Percentiles rank a stretch among this genome's conserved stretches.
Evolutionary conservation across 2,113 vertebrate genomes (phyloP).

Genomic region (Mesoclemmys tuberculata): DNA sequence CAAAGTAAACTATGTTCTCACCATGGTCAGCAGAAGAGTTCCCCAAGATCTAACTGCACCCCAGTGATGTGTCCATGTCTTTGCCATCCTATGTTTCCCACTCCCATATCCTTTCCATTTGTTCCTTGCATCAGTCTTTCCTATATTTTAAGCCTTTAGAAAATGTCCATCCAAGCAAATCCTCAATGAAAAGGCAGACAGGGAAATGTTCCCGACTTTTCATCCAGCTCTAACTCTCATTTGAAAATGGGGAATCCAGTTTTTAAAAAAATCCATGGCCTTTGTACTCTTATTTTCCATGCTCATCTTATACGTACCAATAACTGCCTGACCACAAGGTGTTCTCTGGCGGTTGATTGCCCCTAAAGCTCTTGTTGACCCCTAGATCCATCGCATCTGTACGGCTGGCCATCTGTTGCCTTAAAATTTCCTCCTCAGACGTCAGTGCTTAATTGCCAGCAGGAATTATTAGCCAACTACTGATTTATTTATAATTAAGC

Average conservation of each 20-base stretch:
- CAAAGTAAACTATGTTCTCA: too few species aligned
- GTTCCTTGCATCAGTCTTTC: not conserved
- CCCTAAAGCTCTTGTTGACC: not conserved
- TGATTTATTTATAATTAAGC: conserved; percentile 10
- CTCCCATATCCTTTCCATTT: not conserved
- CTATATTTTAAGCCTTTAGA: not conserved
- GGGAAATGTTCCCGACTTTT: not conserved
- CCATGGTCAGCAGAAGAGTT: not conserved
- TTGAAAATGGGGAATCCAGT: not conserved
- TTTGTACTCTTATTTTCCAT: not conserved
- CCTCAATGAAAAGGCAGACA: not conserved
- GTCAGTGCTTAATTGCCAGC: conserved; percentile 9
- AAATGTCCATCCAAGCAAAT: not conserved
- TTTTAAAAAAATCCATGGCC: not conserved
- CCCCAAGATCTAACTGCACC: not conserved
- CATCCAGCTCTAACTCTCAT: not conserved
- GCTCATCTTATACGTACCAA: not conserved
- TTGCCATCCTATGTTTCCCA: not conserved
- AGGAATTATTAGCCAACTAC: not conserved
- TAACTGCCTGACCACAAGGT: not conserved
- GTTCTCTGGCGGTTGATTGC: not conserved
- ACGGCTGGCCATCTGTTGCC: not conserved
- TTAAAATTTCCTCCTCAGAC: not conserved
- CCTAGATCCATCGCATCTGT: not conserved
- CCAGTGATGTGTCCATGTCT: not conserved